Evolutionary conservation across 2,888 invertebrate species (phyloP).

Genomic region (Drosophila limbata): DNA sequence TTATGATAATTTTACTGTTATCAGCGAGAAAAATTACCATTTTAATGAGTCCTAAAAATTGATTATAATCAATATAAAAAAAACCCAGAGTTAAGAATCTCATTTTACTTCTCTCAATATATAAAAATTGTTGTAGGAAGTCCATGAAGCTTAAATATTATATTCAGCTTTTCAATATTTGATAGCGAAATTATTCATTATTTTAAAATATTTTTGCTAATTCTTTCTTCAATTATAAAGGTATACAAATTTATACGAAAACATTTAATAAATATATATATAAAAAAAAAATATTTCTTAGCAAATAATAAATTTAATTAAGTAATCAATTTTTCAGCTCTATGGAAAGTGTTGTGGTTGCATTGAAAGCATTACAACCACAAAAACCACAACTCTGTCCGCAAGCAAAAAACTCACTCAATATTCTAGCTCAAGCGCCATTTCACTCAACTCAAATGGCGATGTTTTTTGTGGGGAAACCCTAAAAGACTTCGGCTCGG

Average conservation of each 20-base stretch:
- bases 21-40: no score
- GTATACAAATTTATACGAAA: no score
- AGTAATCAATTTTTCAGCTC: neutral
- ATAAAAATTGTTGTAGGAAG: no score
- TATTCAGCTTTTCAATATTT: no score
- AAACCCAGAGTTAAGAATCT: no score
- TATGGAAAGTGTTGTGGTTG: neutral
- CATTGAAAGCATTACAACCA: neutral
- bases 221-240: no score
- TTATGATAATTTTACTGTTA: no score
- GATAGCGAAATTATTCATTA: neutral
- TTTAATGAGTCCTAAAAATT: no score
- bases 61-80: no score
- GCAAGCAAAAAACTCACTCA: constrained; percentile 33
- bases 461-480: constrained; percentile 52
- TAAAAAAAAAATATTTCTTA: neutral
- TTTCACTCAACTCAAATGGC: constrained; percentile 45
- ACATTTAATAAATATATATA: no score
- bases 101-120: no score
- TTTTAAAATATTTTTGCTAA: neutral
- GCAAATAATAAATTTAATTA: neutral
- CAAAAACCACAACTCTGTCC: constrained; percentile 4
- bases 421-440: neutral
- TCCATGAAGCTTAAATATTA: no score
- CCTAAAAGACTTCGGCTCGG: constrained; percentile 31